phyloP scores from a whole-genome alignment of 2,113 vertebrate species.

The Rhinichthys klamathensis region DNA sequence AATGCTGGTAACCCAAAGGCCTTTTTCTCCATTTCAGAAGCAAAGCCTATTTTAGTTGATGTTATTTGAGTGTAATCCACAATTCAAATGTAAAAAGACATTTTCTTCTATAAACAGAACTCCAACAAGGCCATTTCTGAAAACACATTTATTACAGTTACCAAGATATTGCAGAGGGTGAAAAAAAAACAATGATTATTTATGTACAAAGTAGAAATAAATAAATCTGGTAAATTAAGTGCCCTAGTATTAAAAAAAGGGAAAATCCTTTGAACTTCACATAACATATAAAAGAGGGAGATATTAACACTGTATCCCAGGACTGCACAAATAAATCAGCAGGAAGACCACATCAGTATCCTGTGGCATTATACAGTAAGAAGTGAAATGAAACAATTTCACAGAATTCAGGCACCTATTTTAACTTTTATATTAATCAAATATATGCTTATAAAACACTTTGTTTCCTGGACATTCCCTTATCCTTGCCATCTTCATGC shows the following conservation, averaged over 20 bases:
- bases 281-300: background rate
- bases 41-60: background rate
- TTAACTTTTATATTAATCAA: constrained; percentile 1
- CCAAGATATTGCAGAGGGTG: background rate
- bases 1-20: background rate
- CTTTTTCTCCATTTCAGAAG: background rate
- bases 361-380: background rate
- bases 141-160: constrained; percentile 27
- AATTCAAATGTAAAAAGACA: background rate
- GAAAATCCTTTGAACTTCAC: background rate
- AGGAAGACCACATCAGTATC: background rate
- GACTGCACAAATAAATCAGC: constrained; percentile 13
- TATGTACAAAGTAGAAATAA: constrained; percentile 57
- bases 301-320: constrained; percentile 22
- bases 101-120: background rate
- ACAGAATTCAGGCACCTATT: background rate
- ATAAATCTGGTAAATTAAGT: constrained; percentile 53
- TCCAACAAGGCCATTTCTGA: background rate
- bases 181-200: constrained; percentile 23
- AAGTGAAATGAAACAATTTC: background rate
- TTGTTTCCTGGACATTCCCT: constrained; percentile 17
- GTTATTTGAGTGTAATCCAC: background rate
- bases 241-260: constrained; percentile 38
- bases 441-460: constrained; percentile 15
- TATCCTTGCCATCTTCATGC: constrained; percentile 41